phyloP scores from a whole-genome alignment of 2,888 invertebrate genomes.

The Emmelina monodactyla region DNA sequence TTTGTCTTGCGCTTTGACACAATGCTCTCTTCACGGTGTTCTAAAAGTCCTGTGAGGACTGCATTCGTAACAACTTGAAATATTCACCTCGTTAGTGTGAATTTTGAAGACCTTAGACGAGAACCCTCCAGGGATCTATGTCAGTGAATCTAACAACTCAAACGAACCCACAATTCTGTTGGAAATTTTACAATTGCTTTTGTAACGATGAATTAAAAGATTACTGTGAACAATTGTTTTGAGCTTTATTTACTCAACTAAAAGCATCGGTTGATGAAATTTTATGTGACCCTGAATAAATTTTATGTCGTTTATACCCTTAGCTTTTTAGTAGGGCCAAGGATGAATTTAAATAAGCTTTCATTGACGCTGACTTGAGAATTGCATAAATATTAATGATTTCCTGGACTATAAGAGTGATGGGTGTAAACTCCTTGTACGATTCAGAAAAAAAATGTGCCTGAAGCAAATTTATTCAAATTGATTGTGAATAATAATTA shows the following conservation, averaged over 20 bases:
- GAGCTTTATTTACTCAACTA: too few relatives aligned
- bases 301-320: too few relatives aligned
- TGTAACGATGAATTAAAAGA: too few relatives aligned
- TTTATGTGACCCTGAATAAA: too few relatives aligned
- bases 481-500: conserved; percentile 28
- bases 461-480: conserved; percentile 17
- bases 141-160: too few relatives aligned
- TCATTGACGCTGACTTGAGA: conserved; percentile 45
- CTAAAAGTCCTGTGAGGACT: too few relatives aligned
- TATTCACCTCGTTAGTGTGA: conserved; percentile 35
- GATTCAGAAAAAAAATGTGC: conserved; percentile 18
- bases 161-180: too few relatives aligned
- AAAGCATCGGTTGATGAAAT: too few relatives aligned
- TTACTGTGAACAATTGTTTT: too few relatives aligned
- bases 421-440: conserved; percentile 33
- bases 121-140: conserved; percentile 22
- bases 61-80: conserved; percentile 27
- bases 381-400: conserved; percentile 58
- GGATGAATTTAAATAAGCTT: conserved; percentile 59
- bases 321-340: conserved; percentile 34
- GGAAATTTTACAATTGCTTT: too few relatives aligned
- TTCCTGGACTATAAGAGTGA: conserved; percentile 35
- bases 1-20: neutral
- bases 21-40: neutral
- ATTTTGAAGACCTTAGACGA: conserved; percentile 23